Conservation (phyloP, 35 echinoderm and acorn worm species). For the Apostichopus californicus region DNA sequence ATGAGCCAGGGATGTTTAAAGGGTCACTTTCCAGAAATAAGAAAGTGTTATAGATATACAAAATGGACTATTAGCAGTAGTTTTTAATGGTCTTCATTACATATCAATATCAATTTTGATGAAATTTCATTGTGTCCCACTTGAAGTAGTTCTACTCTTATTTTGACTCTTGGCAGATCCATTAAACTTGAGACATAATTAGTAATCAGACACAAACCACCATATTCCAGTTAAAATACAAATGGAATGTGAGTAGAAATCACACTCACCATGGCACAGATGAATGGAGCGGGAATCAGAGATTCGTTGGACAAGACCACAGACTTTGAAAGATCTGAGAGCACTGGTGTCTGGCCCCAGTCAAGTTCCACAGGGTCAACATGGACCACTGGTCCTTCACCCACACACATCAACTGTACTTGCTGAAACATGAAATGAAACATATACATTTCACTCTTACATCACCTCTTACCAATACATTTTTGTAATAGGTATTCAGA, state of each 20-base stretch:
- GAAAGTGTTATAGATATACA: no score
- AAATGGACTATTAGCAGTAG: no score
- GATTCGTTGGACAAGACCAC: slow-evolving; percentile 94
- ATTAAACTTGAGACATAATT: no score
- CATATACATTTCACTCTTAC: not conserved
- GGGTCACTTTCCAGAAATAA: no score
- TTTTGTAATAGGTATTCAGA: not conserved
- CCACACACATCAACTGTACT: slow-evolving; percentile 91
- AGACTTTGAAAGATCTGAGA: slow-evolving; percentile 67
- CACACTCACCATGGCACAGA: slow-evolving; percentile 82
- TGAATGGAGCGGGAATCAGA: slow-evolving; percentile 94
- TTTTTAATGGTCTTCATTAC: no score
- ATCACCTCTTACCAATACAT: not conserved
- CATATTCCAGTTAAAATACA: no score
- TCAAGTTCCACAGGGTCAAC: slow-evolving; percentile 86
- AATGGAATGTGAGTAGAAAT: not conserved
- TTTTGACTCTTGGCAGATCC: no score
- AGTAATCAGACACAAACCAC: no score
- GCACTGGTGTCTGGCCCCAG: slow-evolving; percentile 94
- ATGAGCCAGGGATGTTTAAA: no score
- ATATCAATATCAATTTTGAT: no score
- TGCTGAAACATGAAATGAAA: slow-evolving; percentile 70
- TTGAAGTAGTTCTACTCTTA: no score
- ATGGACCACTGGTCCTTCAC: slow-evolving; percentile 98
- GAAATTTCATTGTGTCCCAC: no score